Conservation (phyloP, 2,888 invertebrate species). For the Meiosimyza platycephala region DNA sequence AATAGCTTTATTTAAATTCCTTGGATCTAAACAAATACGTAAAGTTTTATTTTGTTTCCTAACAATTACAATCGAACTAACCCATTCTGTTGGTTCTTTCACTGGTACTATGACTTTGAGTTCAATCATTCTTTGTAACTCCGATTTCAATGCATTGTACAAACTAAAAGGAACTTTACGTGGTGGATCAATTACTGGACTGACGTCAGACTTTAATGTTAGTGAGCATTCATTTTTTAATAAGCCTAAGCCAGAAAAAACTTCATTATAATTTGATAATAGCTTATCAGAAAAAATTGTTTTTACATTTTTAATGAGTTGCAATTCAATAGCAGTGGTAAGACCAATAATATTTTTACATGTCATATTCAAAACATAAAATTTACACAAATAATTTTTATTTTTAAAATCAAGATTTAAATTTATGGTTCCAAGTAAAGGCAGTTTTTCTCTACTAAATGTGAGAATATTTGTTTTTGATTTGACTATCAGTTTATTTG, state of each 20-base stretch:
- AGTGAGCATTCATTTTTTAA: conserved; percentile 36
- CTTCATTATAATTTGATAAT: neutral
- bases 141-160: conserved; percentile 30
- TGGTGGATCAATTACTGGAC: conserved; percentile 36
- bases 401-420: neutral
- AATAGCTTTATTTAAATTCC: conserved; percentile 44
- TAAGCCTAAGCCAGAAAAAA: conserved; percentile 36
- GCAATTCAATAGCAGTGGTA: conserved; percentile 2
- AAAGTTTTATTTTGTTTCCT: conserved; percentile 42
- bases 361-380: conserved; percentile 16
- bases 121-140: conserved; percentile 37
- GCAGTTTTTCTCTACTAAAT: conserved; percentile 3
- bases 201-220: conserved; percentile 25
- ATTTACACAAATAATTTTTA: neutral
- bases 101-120: conserved; percentile 38
- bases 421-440: neutral
- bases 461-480: neutral
- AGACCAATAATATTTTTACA: conserved; percentile 25
- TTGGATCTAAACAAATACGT: conserved; percentile 42
- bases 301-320: conserved; percentile 20
- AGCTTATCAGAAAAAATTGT: conserved; percentile 30
- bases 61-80: conserved; percentile 41
- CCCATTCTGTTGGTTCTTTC: conserved; percentile 43
- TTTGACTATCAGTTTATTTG: neutral
- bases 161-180: conserved; percentile 39